Evolutionary conservation across 1,140 invertebrate species (phyloP).

Genomic region (Drosophila cardini): DNA sequence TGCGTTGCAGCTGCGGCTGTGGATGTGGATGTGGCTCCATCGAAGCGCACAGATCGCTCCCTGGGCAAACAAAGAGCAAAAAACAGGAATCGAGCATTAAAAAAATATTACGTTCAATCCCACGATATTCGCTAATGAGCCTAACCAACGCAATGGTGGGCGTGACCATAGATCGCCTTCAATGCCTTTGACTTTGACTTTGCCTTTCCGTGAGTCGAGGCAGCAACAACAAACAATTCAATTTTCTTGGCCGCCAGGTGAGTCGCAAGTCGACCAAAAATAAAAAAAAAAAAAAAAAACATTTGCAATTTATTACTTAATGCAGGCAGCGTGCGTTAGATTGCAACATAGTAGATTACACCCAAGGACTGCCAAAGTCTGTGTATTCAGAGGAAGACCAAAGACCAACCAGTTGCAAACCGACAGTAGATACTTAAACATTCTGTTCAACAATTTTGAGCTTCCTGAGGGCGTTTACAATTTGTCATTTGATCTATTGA

Average conservation of each 20-base stretch:
- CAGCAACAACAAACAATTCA: conserved; percentile 77
- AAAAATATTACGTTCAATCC: conserved; percentile 46
- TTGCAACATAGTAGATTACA: conserved; percentile 58
- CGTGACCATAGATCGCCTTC: conserved; percentile 44
- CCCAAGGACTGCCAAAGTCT: conserved; percentile 26
- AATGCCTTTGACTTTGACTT: too few species aligned
- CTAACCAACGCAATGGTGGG: conserved; percentile 77
- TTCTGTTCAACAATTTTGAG: not conserved
- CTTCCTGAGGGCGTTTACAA: conserved; percentile 48
- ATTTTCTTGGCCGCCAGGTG: conserved; percentile 68
- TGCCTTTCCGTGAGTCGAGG: conserved; percentile 51
- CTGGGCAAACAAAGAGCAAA: conserved; percentile 63
- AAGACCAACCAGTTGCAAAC: conserved; percentile 21
- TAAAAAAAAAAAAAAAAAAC: too few species aligned
- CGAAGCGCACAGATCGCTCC: conserved; percentile 47
- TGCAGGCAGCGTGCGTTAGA: conserved; percentile 78
- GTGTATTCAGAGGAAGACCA: conserved; percentile 46
- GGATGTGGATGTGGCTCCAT: conserved; percentile 17
- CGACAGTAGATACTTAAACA: not conserved
- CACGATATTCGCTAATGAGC: conserved; percentile 80
- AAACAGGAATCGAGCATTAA: not conserved
- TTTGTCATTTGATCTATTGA: conserved; percentile 60
- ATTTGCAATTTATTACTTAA: conserved; percentile 78
- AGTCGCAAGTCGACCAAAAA: conserved; percentile 42
- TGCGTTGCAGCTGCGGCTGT: conserved; percentile 21